Base-by-base conservation (phyloP, 2,888 invertebrate species). In the Phaonia tiefii region DNA sequence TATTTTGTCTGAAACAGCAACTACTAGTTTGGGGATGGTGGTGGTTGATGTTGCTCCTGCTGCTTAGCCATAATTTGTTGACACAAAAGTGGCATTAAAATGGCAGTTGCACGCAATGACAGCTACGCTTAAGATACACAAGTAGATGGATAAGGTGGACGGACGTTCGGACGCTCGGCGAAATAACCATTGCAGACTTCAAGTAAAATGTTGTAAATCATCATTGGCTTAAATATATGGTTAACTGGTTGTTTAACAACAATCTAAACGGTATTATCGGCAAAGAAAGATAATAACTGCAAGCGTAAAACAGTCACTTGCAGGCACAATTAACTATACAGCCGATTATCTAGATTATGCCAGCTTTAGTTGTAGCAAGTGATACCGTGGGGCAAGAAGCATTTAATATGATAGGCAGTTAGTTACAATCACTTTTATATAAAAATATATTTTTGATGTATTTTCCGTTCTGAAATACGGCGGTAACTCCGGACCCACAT, bases 211-310 rank as follows among this genome's bases (percentile, higher is more conserved):
- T 58, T 37, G 39, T 49, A 54, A 73, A 37, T 69, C 31, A 20
- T 75, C 11, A 25, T 49, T 51, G 31, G 26, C 42, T 56, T 49
- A 63, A 25, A 37, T 15, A 13, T 39, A 60, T 60, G 69, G 46
- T 39, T 17, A 42, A 63, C 7, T 42, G 42, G 31, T 39, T 22
- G 39, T 13, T n/a, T 42, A 49, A 25, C 56, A 54, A 56, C 69
- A 69, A 69, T 69, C 54, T 69, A 54, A 69, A 69, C 69, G 69
- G 69, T 69, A 56, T 54, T 69, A 39, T 20, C 39, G 31, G 17
- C 49, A 13, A 39, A 60, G 31, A 31, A 17, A 60, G 60, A 60
- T 60, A 60, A 60, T 60, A 60, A 60, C 37, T 60, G 37, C 37
- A 60, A 17, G 31, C 31, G 31, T 37, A 56, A 42, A 15, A 56